phyloP scores from a whole-genome alignment of 2,797 vertebrate genomes.

The Todus mexicanus region DNA sequence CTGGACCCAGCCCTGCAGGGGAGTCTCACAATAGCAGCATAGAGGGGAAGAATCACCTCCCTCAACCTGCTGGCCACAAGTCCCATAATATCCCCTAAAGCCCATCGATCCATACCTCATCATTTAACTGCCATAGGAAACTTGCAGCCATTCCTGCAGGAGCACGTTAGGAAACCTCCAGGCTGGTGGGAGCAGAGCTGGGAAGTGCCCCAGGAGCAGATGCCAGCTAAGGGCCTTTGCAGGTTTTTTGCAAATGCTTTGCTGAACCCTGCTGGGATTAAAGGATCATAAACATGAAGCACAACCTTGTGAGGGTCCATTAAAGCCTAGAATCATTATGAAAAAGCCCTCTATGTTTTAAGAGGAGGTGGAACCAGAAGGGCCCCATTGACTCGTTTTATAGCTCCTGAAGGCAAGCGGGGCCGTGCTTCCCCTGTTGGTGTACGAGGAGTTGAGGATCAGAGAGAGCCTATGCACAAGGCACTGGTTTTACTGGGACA shows the following conservation, averaged over 20 bases:
- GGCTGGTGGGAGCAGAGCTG: neutral
- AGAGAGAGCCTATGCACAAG: neutral
- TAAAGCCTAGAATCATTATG: neutral
- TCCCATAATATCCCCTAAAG: neutral
- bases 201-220: neutral
- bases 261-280: neutral
- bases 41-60: neutral
- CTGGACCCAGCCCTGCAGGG: neutral
- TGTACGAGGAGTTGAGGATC: neutral
- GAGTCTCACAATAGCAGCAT: neutral
- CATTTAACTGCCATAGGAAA: neutral
- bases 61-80: neutral
- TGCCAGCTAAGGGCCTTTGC: neutral
- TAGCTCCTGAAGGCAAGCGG: neutral
- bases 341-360: neutral
- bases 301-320: neutral
- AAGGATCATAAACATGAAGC: neutral
- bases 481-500: neutral
- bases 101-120: neutral
- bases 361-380: neutral
- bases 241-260: neutral
- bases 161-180: neutral
- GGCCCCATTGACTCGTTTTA: neutral
- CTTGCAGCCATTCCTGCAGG: neutral
- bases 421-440: neutral